Base-by-base conservation (phyloP, 2,797 vertebrate species). In the Molothrus aeneus region DNA sequence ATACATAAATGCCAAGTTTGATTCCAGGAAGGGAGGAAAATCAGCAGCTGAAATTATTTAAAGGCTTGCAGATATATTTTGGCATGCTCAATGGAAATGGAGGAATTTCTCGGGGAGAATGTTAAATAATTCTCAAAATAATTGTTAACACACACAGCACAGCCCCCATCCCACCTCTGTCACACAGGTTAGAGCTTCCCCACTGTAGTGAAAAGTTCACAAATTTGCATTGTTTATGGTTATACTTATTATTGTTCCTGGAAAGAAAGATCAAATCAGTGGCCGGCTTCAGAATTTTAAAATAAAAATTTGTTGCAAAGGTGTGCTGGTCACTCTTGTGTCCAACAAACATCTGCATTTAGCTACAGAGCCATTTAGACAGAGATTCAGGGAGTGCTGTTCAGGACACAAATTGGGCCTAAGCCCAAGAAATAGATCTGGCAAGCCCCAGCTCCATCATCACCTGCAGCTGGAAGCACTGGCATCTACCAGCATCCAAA, bases 1-100 rank as follows among this genome's bases (percentile, higher is more conserved):
- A 60, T 36, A 74, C 3, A 7, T 64, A 90, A 93, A 90, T 14
- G 42, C 48, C 82, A 92, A 86, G 26, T 71, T 48, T 63, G 78
- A 81, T 61, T 95, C 77, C 90, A 95, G 42, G 63, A 95, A 94
- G 90, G 78, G 91, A 95, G 75, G 88, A 69, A 94, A 94, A 92
- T 80, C 88, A 92, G 84, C 71, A 64, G 53, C 72, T 94, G 61
- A 77, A 95, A 94, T 89, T 87, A 90, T 92, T 95, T 89, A 77
- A 92, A 93, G 81, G 43, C 65, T 87, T 92, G 71, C 90, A 94
- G 93, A 94, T 92, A 71, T 25, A 78, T 87, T 69, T 87, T 95
- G 92, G 92, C 80, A 70, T 70, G 64, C 36, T 77, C 53, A 70
- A 71, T 78, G 45, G 64, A 94, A 95, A 81, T 25, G 40, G 51